Evolutionary conservation across 2,113 vertebrate species (phyloP), one percentile per base, ranked within the genome.

Genomic region (Tichodroma muraria): DNA sequence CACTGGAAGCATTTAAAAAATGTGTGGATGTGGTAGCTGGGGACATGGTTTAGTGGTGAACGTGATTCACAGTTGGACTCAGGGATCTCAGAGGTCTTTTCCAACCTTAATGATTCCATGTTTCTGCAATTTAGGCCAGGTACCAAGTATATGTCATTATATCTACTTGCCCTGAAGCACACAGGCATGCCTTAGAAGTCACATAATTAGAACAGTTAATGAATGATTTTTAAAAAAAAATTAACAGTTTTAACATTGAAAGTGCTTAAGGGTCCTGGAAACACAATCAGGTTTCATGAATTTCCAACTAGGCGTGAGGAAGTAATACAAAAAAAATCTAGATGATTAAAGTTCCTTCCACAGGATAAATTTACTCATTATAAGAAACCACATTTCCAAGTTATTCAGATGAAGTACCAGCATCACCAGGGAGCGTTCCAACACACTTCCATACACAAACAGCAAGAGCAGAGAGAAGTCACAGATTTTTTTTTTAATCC

Each of bases 161-260:
- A 75, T 18, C 85, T 69, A 33, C 65, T 68, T 66, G 68, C 90
- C 94, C 90, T 50, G 56, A 88, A 89, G 75, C 81, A 80, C 6
- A 3, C 27, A 73, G 59, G 52, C 68, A 54, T 47, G 59, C 45
- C 57, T 47, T 75, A 60, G 40, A 91, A 94, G 37, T 19, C 85
- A 78, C n/a, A 0, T 91, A 95, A 95, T 95, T 95, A 83, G 88
- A 94, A 64, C 47, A 80, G 81, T 80, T 95, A 94, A 95, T 94
- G 85, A 96, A 85, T 59, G 40, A 66, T 77, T 96, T n/a, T n/a
- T n/a, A n/a, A n/a, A n/a, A n/a, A n/a, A n/a, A n/a, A n/a, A n/a
- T n/a, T n/a, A n/a, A n/a, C n/a, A n/a, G n/a, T n/a, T n/a, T 82
- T 42, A 89, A 88, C 12, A 30, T 3, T 94, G 3, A 20, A 73